phyloP scores from a whole-genome alignment of 2,888 invertebrate genomes.

The Epirrhoe alternata region DNA sequence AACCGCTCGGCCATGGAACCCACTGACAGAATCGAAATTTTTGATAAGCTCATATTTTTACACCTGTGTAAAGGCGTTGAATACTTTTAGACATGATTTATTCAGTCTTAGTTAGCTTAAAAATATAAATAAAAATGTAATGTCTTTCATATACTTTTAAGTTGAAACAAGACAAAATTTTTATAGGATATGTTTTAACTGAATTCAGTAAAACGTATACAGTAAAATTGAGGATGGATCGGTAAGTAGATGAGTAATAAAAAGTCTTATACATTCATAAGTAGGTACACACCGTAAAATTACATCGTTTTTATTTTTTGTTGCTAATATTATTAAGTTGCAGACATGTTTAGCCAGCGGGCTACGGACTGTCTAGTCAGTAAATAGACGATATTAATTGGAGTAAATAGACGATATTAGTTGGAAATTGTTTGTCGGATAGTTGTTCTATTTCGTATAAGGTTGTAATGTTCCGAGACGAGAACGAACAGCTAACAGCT shows the following conservation, averaged over 20 bases:
- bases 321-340: background rate
- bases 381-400: conserved; percentile 44
- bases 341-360: conserved; percentile 1
- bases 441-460: conserved; percentile 37
- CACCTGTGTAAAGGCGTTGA: too few relatives aligned
- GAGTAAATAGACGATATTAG: conserved; percentile 45
- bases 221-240: background rate
- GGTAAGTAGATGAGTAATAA: background rate
- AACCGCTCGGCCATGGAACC: too few relatives aligned
- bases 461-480: conserved; percentile 42
- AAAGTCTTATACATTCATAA: too few relatives aligned
- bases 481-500: conserved; percentile 34
- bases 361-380: background rate
- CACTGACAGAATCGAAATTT: too few relatives aligned
- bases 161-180: too few relatives aligned
- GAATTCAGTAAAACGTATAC: background rate
- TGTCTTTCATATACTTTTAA: too few relatives aligned
- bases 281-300: too few relatives aligned
- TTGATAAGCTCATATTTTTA: too few relatives aligned
- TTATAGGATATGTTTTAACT: background rate
- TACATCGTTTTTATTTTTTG: background rate
- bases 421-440: conserved; percentile 48
- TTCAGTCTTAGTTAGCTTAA: too few relatives aligned
- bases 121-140: too few relatives aligned
- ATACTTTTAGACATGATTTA: too few relatives aligned